Base-by-base conservation (phyloP, 1,140 invertebrate genomes). In the Ceratosolen solmsi region DNA sequence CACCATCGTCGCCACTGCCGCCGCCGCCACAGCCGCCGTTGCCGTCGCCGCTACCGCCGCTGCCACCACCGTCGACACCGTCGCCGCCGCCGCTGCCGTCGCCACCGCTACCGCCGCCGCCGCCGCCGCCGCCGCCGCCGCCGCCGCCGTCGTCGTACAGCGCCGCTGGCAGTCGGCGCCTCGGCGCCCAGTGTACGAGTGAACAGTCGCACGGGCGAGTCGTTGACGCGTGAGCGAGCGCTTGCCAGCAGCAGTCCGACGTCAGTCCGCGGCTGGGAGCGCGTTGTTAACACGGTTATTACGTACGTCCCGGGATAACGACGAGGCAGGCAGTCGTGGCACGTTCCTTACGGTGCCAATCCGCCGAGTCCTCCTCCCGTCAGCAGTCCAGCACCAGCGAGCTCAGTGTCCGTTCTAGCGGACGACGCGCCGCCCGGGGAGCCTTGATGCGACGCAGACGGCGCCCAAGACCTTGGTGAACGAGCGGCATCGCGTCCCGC, bases 221-320 rank as follows among this genome's bases (percentile, higher is more conserved):
- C 36, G 2, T 20, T 13, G 13, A 17, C 25, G 30, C 1, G 36
- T 17, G n/a, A 46, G 41, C 25, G 27, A 36, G 36, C 84, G 78
- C 84, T 63, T 85, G 86, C 85, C 85, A 87, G 77, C 87, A 20
- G 51, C 51, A 54, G 5, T 54, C 51, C 20, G 51, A 15, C 13
- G 88, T 83, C 90, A 92, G 89, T 90, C 88, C 89, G 88, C 90
- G 89, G 83, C 88, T 89, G 84, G 87, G 86, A 88, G 87, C 87
- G 88, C 85, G 86, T 84, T 77, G 84, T 85, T 15, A 22, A 15
- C 3, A 20, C 82, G 85, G 82, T 84, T 92, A 92, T 89, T 89
- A 88, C 86, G 89, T 91, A 86, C 54, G 4, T 5, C 5, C 17
- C 5, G n/a, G 5, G 4, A 9, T 9, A 13, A 22, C n/a, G 54